Evolutionary conservation across 1,140 invertebrate genomes (phyloP).

Genomic region (Pachyrhynchus sulphureomaculatus): DNA sequence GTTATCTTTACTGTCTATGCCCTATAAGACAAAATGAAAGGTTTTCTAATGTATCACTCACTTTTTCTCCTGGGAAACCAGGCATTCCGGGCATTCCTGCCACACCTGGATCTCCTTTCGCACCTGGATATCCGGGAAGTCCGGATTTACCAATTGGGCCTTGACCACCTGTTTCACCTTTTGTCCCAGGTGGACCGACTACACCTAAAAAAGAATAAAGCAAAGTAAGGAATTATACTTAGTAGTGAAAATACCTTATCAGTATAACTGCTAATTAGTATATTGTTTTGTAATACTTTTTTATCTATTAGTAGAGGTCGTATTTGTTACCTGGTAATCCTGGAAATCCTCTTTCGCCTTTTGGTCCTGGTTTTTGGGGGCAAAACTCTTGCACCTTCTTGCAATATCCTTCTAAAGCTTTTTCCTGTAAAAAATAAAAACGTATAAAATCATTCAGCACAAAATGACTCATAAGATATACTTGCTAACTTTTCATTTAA

Average conservation of each 20-base stretch:
- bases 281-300: too few relatives aligned
- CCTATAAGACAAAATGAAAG: not conserved
- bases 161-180: conserved; percentile 7
- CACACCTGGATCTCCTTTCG: conserved; percentile 37
- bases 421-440: conserved; percentile 39
- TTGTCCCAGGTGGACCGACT: conserved; percentile 1
- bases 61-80: conserved; percentile 45
- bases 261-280: too few relatives aligned
- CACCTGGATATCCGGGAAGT: conserved; percentile 19
- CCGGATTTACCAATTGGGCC: conserved; percentile 17
- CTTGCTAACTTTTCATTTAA: too few relatives aligned
- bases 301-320: too few relatives aligned
- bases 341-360: conserved; percentile 63
- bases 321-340: conserved; percentile 64
- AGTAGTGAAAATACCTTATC: not conserved
- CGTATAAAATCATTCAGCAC: too few relatives aligned
- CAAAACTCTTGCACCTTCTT: conserved; percentile 67
- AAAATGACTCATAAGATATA: too few relatives aligned
- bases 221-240: not conserved
- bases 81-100: conserved; percentile 6
- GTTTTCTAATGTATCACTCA: not conserved
- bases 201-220: conserved; percentile 2
- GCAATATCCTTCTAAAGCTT: conserved; percentile 39
- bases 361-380: conserved; percentile 62
- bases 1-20: too few relatives aligned